phyloP scores from a whole-genome alignment of 2,888 invertebrate species.

The Cephus pulcher region DNA sequence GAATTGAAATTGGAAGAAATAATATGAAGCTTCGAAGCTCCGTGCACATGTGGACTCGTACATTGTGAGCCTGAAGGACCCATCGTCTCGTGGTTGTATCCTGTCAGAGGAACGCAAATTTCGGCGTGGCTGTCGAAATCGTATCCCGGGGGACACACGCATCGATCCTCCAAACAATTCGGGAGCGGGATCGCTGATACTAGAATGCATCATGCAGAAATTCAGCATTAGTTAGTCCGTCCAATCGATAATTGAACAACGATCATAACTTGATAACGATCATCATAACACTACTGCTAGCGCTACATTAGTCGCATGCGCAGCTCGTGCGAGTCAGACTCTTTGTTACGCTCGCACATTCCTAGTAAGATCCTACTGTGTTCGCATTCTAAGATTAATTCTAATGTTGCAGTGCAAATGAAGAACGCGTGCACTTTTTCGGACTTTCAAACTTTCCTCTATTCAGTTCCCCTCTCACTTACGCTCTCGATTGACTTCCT shows the following conservation, averaged over 20 bases:
- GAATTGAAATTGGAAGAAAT: neutral
- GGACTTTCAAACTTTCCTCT: neutral
- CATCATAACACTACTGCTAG: neutral
- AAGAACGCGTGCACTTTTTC: neutral
- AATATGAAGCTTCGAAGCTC: neutral
- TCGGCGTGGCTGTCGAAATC: conserved; percentile 56
- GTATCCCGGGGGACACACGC: conserved; percentile 67
- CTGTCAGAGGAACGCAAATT: conserved; percentile 60
- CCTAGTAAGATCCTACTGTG: neutral
- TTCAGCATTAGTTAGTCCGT: neutral
- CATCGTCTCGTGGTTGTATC: conserved; percentile 62
- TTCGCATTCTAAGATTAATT: neutral
- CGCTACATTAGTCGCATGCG: neutral
- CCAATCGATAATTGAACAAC: neutral
- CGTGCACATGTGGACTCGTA: conserved; percentile 42
- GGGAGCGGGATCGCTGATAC: conserved; percentile 61
- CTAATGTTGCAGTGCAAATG: neutral
- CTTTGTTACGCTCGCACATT: neutral
- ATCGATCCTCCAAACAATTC: conserved; percentile 66
- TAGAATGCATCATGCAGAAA: conserved; percentile 51
- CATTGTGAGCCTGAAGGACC: conserved; percentile 64
- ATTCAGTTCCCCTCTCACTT: neutral
- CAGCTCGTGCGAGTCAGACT: neutral
- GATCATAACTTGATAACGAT: neutral
- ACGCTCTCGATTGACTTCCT: neutral